Evolutionary conservation across 2,888 invertebrate species (phyloP), one percentile per base, ranked within the genome.

Genomic region (Stenodera caucasica): DNA sequence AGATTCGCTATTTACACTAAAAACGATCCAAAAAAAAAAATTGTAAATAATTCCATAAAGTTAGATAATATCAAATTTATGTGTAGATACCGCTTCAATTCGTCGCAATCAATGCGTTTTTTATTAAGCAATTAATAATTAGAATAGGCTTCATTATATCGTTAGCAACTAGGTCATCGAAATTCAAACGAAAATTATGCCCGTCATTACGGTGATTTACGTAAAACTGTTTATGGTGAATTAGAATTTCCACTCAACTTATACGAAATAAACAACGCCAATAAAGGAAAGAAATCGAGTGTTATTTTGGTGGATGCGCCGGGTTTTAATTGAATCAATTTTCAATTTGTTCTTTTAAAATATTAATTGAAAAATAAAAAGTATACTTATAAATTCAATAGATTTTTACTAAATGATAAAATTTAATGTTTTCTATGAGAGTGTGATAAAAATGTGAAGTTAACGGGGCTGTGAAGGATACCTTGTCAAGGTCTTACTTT

Each of bases 401-500:
- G 37, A 37, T 15, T 37, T 45, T 45, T 5, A 21, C n/a, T 45
- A 11, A 2, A 3, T 9, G 40, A 40, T 40, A 40, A 40, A 40
- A 3, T 18, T 12, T 11, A 61, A 61, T 57, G n/a, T n/a, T n/a
- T n/a, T 40, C 49, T 37, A 26, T 37, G 57, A 57, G 54, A 57
- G 54, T 11, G 11, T 12, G n/a, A n/a, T 45, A 21, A 45, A 18
- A 12, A 6, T 4, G 35, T 35, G 14, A n/a, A n/a, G 35, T 35
- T 12, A 14, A 35, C 35, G 14, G 14, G 8, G 45, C 45, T 1
- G 21, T 21, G 45, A 45, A 21, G 18, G 59, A 45, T 37, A 49
- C 57, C 67, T 61, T 59, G 65, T 62, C 68, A 69, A 67, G 69
- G 67, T 59, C 64, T 61, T 63, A 58, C 40, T 51, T 58, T 40